Conservation (phyloP, 2,113 vertebrate species). For the Polypterus bichir region DNA sequence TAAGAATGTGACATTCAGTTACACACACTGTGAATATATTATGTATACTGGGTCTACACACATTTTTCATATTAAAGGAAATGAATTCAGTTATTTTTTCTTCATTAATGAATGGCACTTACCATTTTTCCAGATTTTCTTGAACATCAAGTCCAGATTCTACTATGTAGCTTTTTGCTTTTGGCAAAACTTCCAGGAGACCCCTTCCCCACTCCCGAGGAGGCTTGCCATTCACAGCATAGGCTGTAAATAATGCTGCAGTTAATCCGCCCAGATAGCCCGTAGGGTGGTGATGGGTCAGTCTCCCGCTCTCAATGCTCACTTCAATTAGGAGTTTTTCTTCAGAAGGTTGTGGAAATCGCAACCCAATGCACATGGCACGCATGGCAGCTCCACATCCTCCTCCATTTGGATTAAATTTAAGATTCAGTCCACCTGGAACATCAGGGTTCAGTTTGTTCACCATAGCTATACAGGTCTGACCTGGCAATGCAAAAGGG, state of each 20-base stretch:
- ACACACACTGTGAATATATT: too few relatives aligned
- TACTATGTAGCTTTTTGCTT: constrained; percentile 43
- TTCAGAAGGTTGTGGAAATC: constrained; percentile 36
- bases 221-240: constrained; percentile 37
- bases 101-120: constrained; percentile 20
- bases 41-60: too few relatives aligned
- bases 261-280: constrained; percentile 60
- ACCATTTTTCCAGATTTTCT: constrained; percentile 57
- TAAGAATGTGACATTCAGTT: too few relatives aligned
- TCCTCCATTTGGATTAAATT: constrained; percentile 35
- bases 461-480: fast-evolving
- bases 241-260: constrained; percentile 56
- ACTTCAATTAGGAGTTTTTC: constrained; percentile 42
- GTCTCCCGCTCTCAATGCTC: constrained; percentile 64
- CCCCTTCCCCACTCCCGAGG: constrained; percentile 49
- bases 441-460: constrained; percentile 14
- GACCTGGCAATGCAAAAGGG: constrained; percentile 27
- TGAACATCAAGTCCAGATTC: constrained; percentile 35
- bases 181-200: constrained; percentile 46
- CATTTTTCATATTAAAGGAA: too few relatives aligned
- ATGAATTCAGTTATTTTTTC: too few relatives aligned
- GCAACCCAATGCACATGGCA: constrained; percentile 65
- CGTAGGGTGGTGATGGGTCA: constrained; percentile 71
- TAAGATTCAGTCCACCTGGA: constrained; percentile 38
- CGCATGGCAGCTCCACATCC: constrained; percentile 70